phyloP scores from a whole-genome alignment of 2,113 vertebrate species.

The Hyaena hyaena region DNA sequence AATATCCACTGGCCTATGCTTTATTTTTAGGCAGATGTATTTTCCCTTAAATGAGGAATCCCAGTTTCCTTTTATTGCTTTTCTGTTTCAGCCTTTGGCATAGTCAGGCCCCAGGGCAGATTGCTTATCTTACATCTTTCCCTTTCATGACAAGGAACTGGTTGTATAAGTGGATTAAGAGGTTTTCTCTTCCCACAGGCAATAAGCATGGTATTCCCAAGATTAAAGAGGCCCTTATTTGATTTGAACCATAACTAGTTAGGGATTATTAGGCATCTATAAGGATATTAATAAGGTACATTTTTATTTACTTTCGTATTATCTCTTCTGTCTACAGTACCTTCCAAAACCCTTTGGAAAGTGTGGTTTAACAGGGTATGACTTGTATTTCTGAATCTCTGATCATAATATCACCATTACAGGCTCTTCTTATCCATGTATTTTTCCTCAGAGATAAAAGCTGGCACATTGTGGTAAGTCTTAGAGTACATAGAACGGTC shows the following conservation, averaged over 20 bases:
- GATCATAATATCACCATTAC: not conserved
- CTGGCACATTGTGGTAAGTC: not conserved
- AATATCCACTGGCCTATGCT: not conserved
- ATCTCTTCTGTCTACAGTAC: not conserved
- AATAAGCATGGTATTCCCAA: not conserved
- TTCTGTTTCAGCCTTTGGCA: not conserved
- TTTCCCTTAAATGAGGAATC: slow-evolving; percentile 17
- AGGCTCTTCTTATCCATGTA: not conserved
- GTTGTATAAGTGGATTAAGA: not conserved
- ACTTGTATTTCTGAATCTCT: not conserved
- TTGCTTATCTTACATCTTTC: not conserved
- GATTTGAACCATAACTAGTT: not conserved
- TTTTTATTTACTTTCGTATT: slow-evolving; percentile 15
- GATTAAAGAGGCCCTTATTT: not conserved
- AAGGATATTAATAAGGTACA: not conserved
- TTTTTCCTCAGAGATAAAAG: not conserved
- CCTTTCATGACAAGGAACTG: not conserved
- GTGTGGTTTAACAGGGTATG: not conserved
- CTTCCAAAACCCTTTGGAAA: not conserved
- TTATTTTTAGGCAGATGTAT: not conserved
- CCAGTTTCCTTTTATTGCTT: not conserved
- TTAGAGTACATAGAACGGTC: not conserved
- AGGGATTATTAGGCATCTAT: not conserved
- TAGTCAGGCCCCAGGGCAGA: not conserved
- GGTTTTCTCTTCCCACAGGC: not conserved